Evolutionary conservation across 2,888 invertebrate genomes (phyloP), one percentile per base, ranked within the genome.

Genomic region (Strigamia crassipes): DNA sequence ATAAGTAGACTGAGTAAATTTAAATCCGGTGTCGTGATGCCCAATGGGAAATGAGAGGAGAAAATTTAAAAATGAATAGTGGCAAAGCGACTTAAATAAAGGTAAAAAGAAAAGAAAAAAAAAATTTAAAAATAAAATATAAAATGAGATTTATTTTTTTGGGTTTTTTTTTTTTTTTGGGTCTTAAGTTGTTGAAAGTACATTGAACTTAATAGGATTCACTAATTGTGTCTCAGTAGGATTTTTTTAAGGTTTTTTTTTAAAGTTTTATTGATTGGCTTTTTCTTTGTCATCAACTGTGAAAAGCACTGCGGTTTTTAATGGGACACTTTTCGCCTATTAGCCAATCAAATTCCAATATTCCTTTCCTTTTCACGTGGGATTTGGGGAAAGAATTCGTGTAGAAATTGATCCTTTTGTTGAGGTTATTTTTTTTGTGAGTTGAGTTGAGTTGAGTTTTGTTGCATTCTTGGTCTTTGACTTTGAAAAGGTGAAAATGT

Each of bases 1-100:
- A 56, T 56, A 56, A 46, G 56, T 18, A 56, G 56, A 56, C 56
- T 56, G 56, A 56, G 56, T 56, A 56, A 56, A 56, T 56, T 56
- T 56, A 6, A 56, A 56, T 56, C 56, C 56, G 21, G 56, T 56
- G 56, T 21, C 56, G 18, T 56, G 56, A 56, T 18, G 56, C 56
- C 56, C 56, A 56, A 56, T 56, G 56, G 56, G 56, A 56, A 56
- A 56, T 56, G n/a, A 56, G 56, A 56, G 56, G n/a, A 56, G 56
- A 56, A 56, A 56, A 56, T 56, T 56, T 56, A 56, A 56, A 56
- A 56, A 56, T 56, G 56, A 56, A 18, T 18, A 56, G n/a, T 46
- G 46, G 46, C 46, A 56, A 38, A 38, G 56, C 18, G 56, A 56
- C 18, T 56, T 56, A 56, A 56, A 56, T 56, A 56, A 56, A 56